Conservation (phyloP, 2,888 invertebrate species). For the Drosophila mercatorum region DNA sequence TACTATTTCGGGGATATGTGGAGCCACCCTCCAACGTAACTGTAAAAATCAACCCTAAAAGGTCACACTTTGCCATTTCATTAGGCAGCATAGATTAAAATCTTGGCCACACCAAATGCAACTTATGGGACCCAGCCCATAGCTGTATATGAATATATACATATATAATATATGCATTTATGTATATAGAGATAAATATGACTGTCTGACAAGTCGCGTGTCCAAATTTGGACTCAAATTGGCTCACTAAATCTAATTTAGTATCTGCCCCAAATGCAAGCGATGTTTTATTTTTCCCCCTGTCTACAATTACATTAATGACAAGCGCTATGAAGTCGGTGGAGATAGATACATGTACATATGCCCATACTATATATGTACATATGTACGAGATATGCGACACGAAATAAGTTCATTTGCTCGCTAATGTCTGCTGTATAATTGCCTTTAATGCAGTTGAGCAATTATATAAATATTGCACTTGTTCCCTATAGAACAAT, state of each 20-base stretch:
- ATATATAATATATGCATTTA: not conserved
- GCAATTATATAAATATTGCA: conserved; percentile 67
- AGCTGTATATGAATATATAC: conserved; percentile 9
- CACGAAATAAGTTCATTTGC: conserved; percentile 52
- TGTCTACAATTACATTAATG: conserved; percentile 54
- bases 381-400: conserved; percentile 27
- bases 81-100: conserved; percentile 43
- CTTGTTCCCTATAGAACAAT: not conserved
- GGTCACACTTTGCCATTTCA: conserved; percentile 31
- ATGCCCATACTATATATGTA: not conserved
- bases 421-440: conserved; percentile 55
- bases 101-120: conserved; percentile 39
- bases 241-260: conserved; percentile 44
- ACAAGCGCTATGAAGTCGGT: conserved; percentile 31
- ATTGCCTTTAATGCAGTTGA: conserved; percentile 72
- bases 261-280: conserved; percentile 54
- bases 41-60: conserved; percentile 13
- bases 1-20: not conserved
- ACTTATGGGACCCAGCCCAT: conserved; percentile 17
- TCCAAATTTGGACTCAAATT: conserved; percentile 25
- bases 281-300: conserved; percentile 1
- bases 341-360: conserved; percentile 16
- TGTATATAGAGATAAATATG: conserved; percentile 6
- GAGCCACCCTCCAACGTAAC: conserved; percentile 18
- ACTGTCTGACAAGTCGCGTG: conserved; percentile 40